Evolutionary conservation across 1,140 invertebrate species (phyloP).

Genomic region (Drosophila ogumai): DNA sequence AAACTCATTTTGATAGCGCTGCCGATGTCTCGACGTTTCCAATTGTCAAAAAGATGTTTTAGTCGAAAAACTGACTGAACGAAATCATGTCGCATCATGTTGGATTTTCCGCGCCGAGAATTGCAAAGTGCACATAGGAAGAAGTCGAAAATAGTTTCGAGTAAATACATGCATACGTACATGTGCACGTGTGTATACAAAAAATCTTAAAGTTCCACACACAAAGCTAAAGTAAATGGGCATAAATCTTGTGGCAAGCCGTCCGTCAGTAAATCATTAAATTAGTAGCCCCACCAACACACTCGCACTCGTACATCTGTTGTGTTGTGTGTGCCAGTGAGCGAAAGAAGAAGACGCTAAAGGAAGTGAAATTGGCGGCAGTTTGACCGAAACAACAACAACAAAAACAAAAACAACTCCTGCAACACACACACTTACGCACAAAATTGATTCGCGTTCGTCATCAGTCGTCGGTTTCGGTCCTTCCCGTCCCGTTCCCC

Average conservation of each 20-base stretch:
- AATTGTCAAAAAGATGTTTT: conserved; percentile 85
- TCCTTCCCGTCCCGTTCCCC: conserved; percentile 7
- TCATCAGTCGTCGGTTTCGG: conserved; percentile 56
- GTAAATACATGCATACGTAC: background rate
- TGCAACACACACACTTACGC: conserved; percentile 56
- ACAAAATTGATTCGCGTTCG: conserved; percentile 54
- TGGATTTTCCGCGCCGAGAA: conserved; percentile 57
- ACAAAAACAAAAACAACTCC: conserved; percentile 21
- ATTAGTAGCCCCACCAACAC: conserved; percentile 71
- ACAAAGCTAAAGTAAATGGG: conserved; percentile 30
- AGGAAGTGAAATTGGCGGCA: conserved; percentile 79
- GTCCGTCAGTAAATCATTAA: conserved; percentile 79
- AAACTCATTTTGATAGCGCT: conserved; percentile 69
- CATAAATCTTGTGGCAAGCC: conserved; percentile 72
- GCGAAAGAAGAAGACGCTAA: conserved; percentile 27
- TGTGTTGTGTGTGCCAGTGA: conserved; percentile 21
- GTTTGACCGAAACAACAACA: conserved; percentile 69
- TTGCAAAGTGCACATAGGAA: conserved; percentile 22
- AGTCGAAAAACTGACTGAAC: conserved; percentile 68
- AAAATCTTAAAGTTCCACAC: conserved; percentile 22
- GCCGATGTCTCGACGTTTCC: conserved; percentile 72
- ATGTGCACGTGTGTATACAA: conserved; percentile 5
- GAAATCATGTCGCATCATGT: conserved; percentile 82
- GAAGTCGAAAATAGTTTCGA: conserved; percentile 28
- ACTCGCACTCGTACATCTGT: conserved; percentile 47